Conservation (phyloP, 2,888 invertebrate species). For the Drosophila bunnanda region DNA sequence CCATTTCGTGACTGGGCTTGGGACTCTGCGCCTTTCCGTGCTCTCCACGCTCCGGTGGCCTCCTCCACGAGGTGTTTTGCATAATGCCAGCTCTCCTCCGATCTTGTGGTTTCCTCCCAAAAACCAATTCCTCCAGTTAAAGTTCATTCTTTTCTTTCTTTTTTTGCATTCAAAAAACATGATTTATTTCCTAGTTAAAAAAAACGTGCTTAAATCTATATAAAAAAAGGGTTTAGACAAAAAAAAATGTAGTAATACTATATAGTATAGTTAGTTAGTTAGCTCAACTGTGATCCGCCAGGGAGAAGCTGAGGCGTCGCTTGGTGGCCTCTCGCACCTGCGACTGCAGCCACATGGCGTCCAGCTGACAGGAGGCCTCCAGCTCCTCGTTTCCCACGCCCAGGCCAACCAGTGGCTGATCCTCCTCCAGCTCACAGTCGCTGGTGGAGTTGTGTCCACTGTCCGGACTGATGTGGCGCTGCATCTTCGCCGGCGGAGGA, state of each 20-base stretch:
- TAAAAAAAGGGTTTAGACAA: constrained; percentile 33
- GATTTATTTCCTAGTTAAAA: constrained; percentile 47
- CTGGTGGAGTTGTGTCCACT: constrained; percentile 84
- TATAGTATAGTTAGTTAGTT: neutral
- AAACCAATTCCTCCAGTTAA: constrained; percentile 7
- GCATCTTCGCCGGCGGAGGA: constrained; percentile 31
- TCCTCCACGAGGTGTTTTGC: constrained; percentile 54
- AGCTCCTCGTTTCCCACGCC: constrained; percentile 50
- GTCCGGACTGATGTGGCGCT: constrained; percentile 81
- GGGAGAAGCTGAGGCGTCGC: constrained; percentile 69
- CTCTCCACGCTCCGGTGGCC: constrained; percentile 63
- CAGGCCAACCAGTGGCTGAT: constrained; percentile 5
- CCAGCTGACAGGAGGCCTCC: constrained; percentile 61
- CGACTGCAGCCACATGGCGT: constrained; percentile 62
- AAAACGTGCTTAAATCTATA: constrained; percentile 36
- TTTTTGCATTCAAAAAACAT: constrained; percentile 36
- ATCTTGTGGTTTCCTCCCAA: constrained; percentile 52
- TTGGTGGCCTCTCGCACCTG: constrained; percentile 65
- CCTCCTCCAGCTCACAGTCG: constrained; percentile 62
- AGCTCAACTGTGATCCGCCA: constrained; percentile 50
- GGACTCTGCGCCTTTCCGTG: neutral
- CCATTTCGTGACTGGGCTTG: neutral
- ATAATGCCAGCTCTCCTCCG: constrained; percentile 41
- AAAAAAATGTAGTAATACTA: constrained; percentile 7
- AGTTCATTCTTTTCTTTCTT: neutral